phyloP scores from a whole-genome alignment of 2,113 vertebrate species.

The Entomyzon cyanotis region DNA sequence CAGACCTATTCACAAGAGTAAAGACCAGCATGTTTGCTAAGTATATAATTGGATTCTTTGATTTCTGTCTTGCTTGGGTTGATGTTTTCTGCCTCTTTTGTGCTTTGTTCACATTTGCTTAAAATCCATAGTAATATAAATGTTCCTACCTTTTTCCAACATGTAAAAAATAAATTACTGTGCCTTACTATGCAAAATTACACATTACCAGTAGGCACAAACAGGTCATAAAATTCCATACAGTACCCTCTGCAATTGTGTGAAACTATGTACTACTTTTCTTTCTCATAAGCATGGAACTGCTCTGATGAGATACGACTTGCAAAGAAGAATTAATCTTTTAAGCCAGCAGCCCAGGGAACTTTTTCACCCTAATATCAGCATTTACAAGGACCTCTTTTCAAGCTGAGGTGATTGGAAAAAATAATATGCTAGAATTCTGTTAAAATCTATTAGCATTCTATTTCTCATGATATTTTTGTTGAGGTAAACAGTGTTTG shows the following conservation, averaged over 20 bases:
- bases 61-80: neutral
- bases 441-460: neutral
- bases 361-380: neutral
- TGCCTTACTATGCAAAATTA: neutral
- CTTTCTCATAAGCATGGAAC: neutral
- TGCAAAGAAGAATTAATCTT: neutral
- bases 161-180: neutral
- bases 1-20: neutral
- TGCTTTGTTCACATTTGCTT: neutral
- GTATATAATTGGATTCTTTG: neutral
- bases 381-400: neutral
- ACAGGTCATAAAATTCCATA: neutral
- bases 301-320: neutral
- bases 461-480: neutral
- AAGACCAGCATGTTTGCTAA: neutral
- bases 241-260: fast-evolving
- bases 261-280: neutral
- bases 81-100: neutral
- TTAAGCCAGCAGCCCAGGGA: neutral
- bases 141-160: neutral
- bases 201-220: neutral
- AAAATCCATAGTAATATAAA: neutral
- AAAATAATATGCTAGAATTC: neutral
- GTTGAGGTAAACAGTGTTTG: neutral
- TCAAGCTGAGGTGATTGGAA: neutral